phyloP scores from a whole-genome alignment of 1,140 invertebrate genomes.

The Drosophila virilis region DNA sequence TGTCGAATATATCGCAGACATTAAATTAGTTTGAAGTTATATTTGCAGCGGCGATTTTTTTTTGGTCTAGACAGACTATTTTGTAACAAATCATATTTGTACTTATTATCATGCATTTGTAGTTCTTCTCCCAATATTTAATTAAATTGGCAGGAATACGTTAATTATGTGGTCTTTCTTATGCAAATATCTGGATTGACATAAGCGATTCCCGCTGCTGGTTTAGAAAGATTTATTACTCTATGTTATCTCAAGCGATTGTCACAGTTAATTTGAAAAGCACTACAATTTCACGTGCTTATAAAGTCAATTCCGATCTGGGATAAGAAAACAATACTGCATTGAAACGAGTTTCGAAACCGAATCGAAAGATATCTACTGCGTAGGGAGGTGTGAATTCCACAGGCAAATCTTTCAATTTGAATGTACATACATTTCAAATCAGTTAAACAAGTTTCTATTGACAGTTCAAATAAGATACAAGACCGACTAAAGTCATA shows the following conservation, averaged over 20 bases:
- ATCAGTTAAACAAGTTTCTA: slow-evolving; percentile 11
- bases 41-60: too few species aligned
- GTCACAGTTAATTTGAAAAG: slow-evolving; percentile 43
- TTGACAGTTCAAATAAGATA: slow-evolving; percentile 16
- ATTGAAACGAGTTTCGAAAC: slow-evolving; percentile 14
- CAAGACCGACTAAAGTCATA: background rate
- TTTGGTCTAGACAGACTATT: background rate
- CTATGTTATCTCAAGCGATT: slow-evolving; percentile 40
- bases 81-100: background rate
- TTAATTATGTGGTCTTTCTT: slow-evolving; percentile 14
- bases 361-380: slow-evolving; percentile 4
- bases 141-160: slow-evolving; percentile 24
- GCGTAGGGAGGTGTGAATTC: slow-evolving; percentile 21
- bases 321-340: slow-evolving; percentile 8
- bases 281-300: slow-evolving; percentile 29
- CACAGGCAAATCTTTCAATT: slow-evolving; percentile 1
- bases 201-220: slow-evolving; percentile 5
- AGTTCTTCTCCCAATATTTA: background rate
- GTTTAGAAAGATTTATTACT: slow-evolving; percentile 19
- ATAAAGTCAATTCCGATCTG: slow-evolving; percentile 24
- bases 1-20: too few species aligned
- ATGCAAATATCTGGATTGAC: background rate
- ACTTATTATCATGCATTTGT: background rate
- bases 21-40: background rate
- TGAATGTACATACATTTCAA: background rate